These are phyloP conservation scores for Lepus europaeus DNA, from an alignment of 2,113 vertebrate genomes.

Conservation along the genomic window DNA sequence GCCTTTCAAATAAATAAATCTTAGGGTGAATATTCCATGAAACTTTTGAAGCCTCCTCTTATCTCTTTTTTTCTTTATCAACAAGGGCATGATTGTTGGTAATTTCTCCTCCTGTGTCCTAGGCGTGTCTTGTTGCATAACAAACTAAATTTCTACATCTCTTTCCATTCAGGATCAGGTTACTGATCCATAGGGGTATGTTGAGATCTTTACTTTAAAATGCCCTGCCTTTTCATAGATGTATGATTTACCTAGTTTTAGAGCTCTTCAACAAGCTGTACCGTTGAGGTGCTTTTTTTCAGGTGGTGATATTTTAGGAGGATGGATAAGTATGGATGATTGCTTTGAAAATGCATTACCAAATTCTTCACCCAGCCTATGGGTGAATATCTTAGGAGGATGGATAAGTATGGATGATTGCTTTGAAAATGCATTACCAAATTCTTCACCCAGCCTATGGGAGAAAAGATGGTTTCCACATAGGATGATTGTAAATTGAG, in stretches of 20 bases:
- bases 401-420: background rate
- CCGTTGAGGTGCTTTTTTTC: background rate
- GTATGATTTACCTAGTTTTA: background rate
- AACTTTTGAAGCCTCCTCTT: background rate
- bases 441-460: background rate
- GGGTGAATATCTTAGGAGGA: background rate
- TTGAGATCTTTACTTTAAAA: background rate
- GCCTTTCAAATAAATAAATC: too few species aligned
- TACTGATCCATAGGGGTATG: background rate
- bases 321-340: background rate
- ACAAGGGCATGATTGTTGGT: background rate
- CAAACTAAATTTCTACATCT: background rate
- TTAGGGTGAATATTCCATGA: too few species aligned
- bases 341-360: background rate
- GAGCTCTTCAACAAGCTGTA: background rate
- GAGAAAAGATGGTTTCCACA: background rate
- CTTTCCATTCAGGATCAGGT: background rate
- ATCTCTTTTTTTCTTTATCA: background rate
- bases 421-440: background rate
- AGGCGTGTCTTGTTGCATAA: background rate
- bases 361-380: background rate
- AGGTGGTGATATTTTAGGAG: background rate
- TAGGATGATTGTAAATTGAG: background rate
- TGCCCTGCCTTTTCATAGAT: background rate
- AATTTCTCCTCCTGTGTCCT: background rate